phyloP scores from a whole-genome alignment of 2,797 vertebrate species.

The Apodemus agrarius region DNA sequence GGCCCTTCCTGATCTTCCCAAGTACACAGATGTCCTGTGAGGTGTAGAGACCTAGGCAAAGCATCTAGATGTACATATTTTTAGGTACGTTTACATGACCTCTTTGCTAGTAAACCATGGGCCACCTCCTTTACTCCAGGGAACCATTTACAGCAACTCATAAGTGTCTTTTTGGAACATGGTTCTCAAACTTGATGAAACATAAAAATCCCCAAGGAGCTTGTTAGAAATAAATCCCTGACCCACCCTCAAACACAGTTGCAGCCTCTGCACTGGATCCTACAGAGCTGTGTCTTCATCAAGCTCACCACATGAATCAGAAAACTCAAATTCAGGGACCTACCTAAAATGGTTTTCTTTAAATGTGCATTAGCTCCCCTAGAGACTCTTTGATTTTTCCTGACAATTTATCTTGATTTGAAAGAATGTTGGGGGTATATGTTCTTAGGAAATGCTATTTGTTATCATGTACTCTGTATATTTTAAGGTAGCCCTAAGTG shows the following conservation, averaged over 20 bases:
- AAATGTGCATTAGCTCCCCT: background rate
- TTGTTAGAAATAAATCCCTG: conserved; percentile 58
- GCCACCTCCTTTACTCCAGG: background rate
- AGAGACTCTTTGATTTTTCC: background rate
- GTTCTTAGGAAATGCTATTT: conserved; percentile 23
- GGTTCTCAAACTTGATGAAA: conserved; percentile 25
- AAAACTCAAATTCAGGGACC: conserved; percentile 15
- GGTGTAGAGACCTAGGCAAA: background rate
- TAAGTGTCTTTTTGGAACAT: conserved; percentile 9
- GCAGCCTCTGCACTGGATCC: background rate
- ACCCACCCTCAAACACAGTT: background rate
- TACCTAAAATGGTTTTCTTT: conserved; percentile 26
- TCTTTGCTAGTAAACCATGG: background rate
- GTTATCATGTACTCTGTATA: background rate
- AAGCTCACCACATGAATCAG: background rate
- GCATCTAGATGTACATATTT: background rate
- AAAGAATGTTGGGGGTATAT: background rate
- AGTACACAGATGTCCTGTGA: background rate
- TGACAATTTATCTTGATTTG: background rate
- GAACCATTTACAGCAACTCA: background rate
- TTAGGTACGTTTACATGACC: background rate
- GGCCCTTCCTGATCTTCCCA: background rate
- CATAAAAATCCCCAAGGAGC: conserved; percentile 2
- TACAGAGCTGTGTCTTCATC: background rate
- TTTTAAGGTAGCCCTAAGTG: background rate